phyloP scores from a whole-genome alignment of 2,888 invertebrate species.

The Gymnocheta viridis region DNA sequence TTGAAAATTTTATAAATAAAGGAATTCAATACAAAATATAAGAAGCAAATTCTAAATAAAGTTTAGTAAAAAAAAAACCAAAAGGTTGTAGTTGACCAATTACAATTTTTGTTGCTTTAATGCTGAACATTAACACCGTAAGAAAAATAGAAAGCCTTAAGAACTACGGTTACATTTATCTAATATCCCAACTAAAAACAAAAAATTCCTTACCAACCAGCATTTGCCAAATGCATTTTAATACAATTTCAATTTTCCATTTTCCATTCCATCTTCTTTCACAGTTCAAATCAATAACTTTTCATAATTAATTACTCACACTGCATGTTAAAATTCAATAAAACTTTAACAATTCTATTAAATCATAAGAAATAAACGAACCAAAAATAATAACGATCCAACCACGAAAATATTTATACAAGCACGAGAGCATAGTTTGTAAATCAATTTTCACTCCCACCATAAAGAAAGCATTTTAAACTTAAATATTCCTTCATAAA shows the following conservation, averaged over 20 bases:
- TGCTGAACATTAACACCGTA: too few relatives aligned
- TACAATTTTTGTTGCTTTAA: not conserved
- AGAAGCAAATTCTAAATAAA: too few relatives aligned
- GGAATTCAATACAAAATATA: too few relatives aligned
- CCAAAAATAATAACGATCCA: not conserved
- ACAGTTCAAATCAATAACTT: constrained; percentile 41
- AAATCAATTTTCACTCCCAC: constrained; percentile 60
- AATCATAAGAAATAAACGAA: constrained; percentile 17
- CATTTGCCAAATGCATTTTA: not conserved
- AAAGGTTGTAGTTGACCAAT: not conserved
- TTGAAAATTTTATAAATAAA: too few relatives aligned
- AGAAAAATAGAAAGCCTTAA: too few relatives aligned
- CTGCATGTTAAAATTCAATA: constrained; percentile 58
- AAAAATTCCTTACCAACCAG: not conserved
- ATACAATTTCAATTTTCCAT: not conserved
- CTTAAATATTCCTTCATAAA: constrained; percentile 8
- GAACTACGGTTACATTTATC: not conserved
- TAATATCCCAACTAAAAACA: not conserved
- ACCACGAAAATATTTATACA: constrained; percentile 14
- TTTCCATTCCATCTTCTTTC: not conserved
- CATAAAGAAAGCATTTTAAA: constrained; percentile 39
- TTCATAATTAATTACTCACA: constrained; percentile 39
- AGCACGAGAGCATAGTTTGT: constrained; percentile 21
- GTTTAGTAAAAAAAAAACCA: not conserved
- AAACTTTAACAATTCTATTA: constrained; percentile 51